Conservation (phyloP, 2,113 vertebrate species). For the Thunnus maccoyii region DNA sequence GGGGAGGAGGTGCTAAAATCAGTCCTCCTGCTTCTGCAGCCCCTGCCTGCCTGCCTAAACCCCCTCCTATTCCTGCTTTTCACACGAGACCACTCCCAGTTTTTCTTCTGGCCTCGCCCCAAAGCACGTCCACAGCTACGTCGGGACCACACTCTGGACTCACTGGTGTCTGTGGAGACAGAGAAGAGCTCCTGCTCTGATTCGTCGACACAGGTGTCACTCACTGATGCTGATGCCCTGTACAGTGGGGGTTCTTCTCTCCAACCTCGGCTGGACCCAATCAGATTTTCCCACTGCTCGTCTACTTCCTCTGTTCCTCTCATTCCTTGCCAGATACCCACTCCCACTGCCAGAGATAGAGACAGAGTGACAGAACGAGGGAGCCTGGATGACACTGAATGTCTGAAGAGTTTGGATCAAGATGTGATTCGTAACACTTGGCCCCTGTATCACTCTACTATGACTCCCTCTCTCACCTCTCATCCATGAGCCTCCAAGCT, state of each 20-base stretch:
- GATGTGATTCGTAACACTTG: constrained; percentile 62
- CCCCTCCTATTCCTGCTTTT: constrained; percentile 94
- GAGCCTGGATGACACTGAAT: constrained; percentile 78
- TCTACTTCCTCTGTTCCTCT: constrained; percentile 84
- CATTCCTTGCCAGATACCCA: constrained; percentile 86
- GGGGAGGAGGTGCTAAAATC: constrained; percentile 93
- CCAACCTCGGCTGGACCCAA: constrained; percentile 54
- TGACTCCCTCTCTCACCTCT: constrained; percentile 76
- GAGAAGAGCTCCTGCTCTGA: constrained; percentile 93
- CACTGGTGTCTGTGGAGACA: constrained; percentile 84
- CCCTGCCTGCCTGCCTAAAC: constrained; percentile 94
- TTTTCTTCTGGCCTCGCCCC: constrained; percentile 84
- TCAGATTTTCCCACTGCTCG: constrained; percentile 77
- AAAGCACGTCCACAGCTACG: constrained; percentile 76
- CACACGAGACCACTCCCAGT: constrained; percentile 90
- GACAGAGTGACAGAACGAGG: constrained; percentile 77
- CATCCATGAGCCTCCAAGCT: constrained; percentile 46
- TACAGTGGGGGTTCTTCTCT: constrained; percentile 76
- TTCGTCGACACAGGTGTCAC: constrained; percentile 89
- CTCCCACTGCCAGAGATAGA: constrained; percentile 72
- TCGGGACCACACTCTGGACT: constrained; percentile 79
- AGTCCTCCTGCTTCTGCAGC: constrained; percentile 91
- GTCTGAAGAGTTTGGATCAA: constrained; percentile 71
- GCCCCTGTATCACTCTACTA: constrained; percentile 74
- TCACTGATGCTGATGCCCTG: constrained; percentile 84